Evolutionary conservation across 2,797 vertebrate genomes (phyloP).

Genomic region (Pempheris klunzingeri): DNA sequence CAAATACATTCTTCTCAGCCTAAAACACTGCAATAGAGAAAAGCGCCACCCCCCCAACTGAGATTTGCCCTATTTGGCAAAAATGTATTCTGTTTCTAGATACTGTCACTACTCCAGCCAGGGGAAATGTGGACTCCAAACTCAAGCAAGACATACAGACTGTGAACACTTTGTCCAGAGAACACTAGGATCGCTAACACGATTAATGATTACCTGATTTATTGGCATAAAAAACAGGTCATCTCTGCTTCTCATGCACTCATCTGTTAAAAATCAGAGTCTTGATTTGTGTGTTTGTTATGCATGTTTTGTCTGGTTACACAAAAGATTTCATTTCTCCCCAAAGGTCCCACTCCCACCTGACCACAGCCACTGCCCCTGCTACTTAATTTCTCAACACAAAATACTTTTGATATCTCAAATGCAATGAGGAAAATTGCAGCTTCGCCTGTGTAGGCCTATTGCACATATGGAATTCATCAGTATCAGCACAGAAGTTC

Average conservation of each 20-base stretch:
- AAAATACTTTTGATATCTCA: background rate
- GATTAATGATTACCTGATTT: slow-evolving; percentile 21
- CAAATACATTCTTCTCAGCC: slow-evolving; percentile 30
- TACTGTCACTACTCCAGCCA: background rate
- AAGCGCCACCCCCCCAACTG: slow-evolving; percentile 3
- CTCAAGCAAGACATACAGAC: background rate
- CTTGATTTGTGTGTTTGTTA: background rate
- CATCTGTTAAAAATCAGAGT: background rate
- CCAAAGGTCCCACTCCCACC: background rate
- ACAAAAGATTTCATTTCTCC: background rate
- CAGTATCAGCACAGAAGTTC: background rate
- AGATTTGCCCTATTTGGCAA: slow-evolving; percentile 54
- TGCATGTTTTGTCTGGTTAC: background rate
- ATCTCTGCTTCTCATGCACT: background rate
- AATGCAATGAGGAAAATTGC: background rate
- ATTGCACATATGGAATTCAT: slow-evolving; percentile 12
- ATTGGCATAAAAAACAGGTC: slow-evolving; percentile 5
- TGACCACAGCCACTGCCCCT: no score
- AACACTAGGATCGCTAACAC: background rate
- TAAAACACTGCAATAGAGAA: slow-evolving; percentile 16
- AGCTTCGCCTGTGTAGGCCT: background rate
- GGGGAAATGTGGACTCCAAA: slow-evolving; percentile 7
- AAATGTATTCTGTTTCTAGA: slow-evolving; percentile 31
- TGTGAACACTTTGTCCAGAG: background rate
- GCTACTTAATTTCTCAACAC: background rate